Evolutionary conservation across 2,797 vertebrate genomes (phyloP).

Genomic region (Muscicapa striata): DNA sequence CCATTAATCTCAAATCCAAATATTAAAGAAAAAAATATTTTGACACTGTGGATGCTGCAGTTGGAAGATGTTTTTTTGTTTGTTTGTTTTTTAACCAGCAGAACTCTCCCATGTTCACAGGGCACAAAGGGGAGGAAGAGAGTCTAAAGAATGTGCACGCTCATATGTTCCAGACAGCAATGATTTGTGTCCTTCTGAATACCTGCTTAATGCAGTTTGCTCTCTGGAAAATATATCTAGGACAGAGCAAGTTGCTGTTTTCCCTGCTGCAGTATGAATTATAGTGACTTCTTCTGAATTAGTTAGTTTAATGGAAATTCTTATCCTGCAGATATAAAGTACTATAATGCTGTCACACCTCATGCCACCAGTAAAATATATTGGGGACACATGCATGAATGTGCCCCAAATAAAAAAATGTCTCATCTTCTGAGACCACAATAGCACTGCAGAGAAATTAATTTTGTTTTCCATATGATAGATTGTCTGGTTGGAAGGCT

Average conservation of each 20-base stretch:
- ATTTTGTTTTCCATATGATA: constrained; percentile 48
- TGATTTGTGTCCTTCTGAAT: constrained; percentile 18
- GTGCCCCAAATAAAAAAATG: background rate
- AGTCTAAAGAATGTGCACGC: background rate
- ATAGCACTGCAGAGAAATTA: constrained; percentile 33
- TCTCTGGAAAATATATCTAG: constrained; percentile 14
- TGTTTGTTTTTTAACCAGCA: background rate
- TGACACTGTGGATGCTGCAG: background rate
- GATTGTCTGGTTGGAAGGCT: constrained; percentile 50
- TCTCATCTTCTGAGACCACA: background rate
- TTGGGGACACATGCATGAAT: background rate
- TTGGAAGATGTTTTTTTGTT: background rate
- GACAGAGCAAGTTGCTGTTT: constrained; percentile 6
- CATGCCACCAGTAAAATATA: constrained; percentile 20
- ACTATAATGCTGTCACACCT: constrained; percentile 44
- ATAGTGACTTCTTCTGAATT: constrained; percentile 44
- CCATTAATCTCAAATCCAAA: background rate
- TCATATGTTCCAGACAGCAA: background rate
- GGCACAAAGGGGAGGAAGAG: background rate
- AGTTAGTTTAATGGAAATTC: constrained; percentile 55
- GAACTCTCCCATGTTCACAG: background rate
- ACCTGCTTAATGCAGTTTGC: background rate
- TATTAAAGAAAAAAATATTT: background rate
- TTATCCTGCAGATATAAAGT: constrained; percentile 59
- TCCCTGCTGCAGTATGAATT: constrained; percentile 27